Evolutionary conservation across 2,888 invertebrate genomes (phyloP).

Genomic region (Hirtodrosophila confusa): DNA sequence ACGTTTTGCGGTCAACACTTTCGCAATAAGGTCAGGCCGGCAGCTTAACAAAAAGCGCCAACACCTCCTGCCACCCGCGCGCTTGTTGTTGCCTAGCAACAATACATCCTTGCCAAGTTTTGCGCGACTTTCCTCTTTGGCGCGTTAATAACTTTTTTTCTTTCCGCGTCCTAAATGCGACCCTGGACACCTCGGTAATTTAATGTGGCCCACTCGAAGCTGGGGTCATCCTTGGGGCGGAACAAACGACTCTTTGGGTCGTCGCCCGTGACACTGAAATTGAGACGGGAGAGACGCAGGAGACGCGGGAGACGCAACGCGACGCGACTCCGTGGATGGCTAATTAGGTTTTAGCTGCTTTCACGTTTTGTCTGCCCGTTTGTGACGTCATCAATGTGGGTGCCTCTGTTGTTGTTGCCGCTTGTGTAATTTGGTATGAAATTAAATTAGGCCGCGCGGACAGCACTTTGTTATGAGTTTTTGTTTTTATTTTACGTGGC

Average conservation of each 20-base stretch:
- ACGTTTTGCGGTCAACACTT: conserved; percentile 73
- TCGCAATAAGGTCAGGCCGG: conserved; percentile 63
- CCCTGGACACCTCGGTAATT: conserved; percentile 50
- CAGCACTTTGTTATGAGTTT: conserved; percentile 57
- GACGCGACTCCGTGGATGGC: conserved; percentile 48
- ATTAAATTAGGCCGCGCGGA: conserved; percentile 66
- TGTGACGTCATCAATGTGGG: conserved; percentile 65
- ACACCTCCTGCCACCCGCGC: conserved; percentile 6
- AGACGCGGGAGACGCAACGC: conserved; percentile 12
- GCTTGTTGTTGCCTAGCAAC: conserved; percentile 16
- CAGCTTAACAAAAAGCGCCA: conserved; percentile 34
- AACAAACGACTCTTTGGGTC: conserved; percentile 36
- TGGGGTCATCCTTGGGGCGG: conserved; percentile 41
- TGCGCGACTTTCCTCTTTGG: conserved; percentile 27
- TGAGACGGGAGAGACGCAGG: conserved; percentile 48
- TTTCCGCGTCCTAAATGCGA: conserved; percentile 16
- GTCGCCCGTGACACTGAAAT: conserved; percentile 72
- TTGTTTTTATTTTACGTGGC: conserved; percentile 54
- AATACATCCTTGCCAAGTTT: conserved; percentile 33
- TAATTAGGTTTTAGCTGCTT: conserved; percentile 80
- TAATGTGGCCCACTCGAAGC: conserved; percentile 41
- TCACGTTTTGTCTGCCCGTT: conserved; percentile 37
- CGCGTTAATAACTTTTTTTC: conserved; percentile 67
- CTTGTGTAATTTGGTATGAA: conserved; percentile 74
- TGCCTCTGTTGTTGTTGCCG: conserved; percentile 5